Conservation (phyloP, 2,888 invertebrate species). For the Chouioia cunea region DNA sequence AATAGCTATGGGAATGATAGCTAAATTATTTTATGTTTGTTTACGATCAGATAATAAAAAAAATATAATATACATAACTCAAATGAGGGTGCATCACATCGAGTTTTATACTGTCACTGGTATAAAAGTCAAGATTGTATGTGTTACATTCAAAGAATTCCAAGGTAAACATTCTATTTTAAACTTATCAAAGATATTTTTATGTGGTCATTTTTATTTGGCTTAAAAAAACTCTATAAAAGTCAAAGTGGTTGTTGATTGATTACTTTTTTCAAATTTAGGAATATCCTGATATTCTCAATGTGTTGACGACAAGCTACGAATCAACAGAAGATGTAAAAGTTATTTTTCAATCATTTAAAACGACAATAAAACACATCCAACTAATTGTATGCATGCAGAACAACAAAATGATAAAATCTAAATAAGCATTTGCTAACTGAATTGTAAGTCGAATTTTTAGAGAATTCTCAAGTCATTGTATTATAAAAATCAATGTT, state of each 20-base stretch:
- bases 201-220: not conserved
- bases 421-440: too few relatives aligned
- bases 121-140: too few relatives aligned
- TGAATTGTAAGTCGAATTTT: too few relatives aligned
- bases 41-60: slow-evolving; percentile 24
- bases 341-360: not conserved
- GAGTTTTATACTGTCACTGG: too few relatives aligned
- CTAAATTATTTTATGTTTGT: slow-evolving; percentile 21
- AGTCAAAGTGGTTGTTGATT: too few relatives aligned
- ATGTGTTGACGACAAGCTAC: not conserved
- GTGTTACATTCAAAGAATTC: too few relatives aligned
- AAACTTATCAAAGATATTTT: not conserved
- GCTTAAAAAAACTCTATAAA: too few relatives aligned
- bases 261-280: too few relatives aligned
- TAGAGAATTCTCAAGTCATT: too few relatives aligned
- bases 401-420: too few relatives aligned
- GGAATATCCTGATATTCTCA: too few relatives aligned
- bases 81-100: slow-evolving; percentile 25
- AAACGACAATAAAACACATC: not conserved
- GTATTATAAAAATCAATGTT: slow-evolving; percentile 2
- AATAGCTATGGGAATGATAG: slow-evolving; percentile 22
- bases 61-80: slow-evolving; percentile 20
- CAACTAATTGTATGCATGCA: not conserved
- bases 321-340: not conserved
- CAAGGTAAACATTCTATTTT: too few relatives aligned